Evolutionary conservation across 2,888 invertebrate genomes (phyloP).

Genomic region (Ceriagrion tenellum): DNA sequence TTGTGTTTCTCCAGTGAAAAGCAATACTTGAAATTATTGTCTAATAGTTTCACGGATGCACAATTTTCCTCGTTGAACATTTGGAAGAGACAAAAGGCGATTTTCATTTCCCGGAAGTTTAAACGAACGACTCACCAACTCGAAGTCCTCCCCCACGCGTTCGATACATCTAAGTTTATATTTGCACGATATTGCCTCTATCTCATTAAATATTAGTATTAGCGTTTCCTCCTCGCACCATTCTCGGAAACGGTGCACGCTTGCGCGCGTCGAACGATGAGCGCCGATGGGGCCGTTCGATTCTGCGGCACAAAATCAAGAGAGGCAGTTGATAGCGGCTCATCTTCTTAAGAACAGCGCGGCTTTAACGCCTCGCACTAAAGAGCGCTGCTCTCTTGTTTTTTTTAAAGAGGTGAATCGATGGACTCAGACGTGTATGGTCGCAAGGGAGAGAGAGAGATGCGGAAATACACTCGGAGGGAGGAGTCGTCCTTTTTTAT

Average conservation of each 20-base stretch:
- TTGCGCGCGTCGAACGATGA: neutral
- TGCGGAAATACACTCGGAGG: neutral
- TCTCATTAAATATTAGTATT: neutral
- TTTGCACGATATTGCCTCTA: neutral
- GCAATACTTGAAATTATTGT: neutral
- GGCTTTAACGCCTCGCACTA: neutral
- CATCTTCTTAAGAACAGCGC: slow-evolving; percentile 27
- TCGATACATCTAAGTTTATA: neutral
- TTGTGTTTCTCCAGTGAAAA: neutral
- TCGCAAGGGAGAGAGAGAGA: neutral
- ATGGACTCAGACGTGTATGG: neutral
- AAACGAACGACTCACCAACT: neutral
- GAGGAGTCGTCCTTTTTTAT: neutral
- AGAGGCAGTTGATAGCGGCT: neutral
- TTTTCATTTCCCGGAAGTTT: neutral
- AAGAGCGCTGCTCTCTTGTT: neutral
- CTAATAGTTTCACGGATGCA: neutral
- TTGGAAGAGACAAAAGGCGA: neutral
- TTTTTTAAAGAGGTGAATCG: slow-evolving; percentile 32
- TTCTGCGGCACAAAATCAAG: neutral
- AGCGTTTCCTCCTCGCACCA: neutral
- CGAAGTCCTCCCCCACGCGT: neutral
- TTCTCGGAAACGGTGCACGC: neutral
- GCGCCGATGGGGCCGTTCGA: neutral
- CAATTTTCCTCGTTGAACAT: neutral